Percentiles rank a stretch among this genome's conserved stretches.
phyloP scores from a whole-genome alignment of 2,797 vertebrate genomes.

The Semotilus atromaculatus region DNA sequence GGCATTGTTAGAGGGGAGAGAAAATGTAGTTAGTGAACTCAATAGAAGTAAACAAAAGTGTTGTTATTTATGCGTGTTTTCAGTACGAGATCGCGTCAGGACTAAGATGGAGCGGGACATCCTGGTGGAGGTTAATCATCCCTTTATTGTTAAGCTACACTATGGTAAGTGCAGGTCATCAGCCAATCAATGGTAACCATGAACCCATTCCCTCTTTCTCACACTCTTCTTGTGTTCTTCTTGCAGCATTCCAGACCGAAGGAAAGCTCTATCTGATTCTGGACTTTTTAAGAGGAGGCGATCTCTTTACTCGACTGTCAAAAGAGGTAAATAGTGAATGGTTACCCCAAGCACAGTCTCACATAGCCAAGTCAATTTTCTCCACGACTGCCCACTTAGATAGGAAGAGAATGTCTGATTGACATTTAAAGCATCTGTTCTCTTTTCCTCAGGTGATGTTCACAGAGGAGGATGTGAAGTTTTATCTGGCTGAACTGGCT shows the following conservation, averaged over 20 bases:
- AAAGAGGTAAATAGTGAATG: conserved; percentile 86
- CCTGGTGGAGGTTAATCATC: conserved; percentile 95
- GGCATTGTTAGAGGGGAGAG: conserved; percentile 19
- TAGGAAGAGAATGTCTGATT: neutral
- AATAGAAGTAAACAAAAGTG: conserved; percentile 21
- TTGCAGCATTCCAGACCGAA: conserved; percentile 95
- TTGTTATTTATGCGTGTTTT: conserved; percentile 52
- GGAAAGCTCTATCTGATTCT: conserved; percentile 98
- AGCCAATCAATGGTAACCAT: conserved; percentile 48
- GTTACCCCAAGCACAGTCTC: neutral
- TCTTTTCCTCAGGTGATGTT: conserved; percentile 88
- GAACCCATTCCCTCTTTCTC: neutral
- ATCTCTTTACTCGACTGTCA: conserved; percentile 97
- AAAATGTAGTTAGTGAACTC: conserved; percentile 24
- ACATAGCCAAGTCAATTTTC: neutral
- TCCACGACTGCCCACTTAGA: neutral
- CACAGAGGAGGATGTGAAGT: conserved; percentile 98
- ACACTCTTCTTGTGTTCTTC: conserved; percentile 13
- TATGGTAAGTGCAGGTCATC: conserved; percentile 82
- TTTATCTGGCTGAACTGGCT: conserved; percentile 94
- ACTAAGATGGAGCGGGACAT: conserved; percentile 98
- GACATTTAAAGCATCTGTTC: neutral
- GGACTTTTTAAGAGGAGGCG: conserved; percentile 97
- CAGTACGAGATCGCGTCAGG: conserved; percentile 92
- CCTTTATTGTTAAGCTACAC: conserved; percentile 95